Conservation (phyloP, 1,140 invertebrate genomes). For the Pseudomyrmex concolor region DNA sequence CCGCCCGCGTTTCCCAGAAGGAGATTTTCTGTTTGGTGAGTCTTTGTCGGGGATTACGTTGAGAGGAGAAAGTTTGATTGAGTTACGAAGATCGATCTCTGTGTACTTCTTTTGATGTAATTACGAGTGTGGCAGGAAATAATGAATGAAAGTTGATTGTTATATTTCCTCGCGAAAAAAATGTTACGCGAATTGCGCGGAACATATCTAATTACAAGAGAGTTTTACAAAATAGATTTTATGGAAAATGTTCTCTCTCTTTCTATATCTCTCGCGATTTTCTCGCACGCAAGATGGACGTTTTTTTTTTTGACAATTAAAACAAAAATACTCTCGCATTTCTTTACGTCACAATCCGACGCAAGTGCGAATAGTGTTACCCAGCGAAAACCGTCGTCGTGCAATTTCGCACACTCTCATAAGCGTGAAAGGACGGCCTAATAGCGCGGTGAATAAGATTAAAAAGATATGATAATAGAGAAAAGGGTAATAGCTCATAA, state of each 20-base stretch:
- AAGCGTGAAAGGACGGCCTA: slow-evolving; percentile 12
- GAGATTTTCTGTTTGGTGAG: slow-evolving; percentile 86
- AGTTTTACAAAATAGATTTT: no score
- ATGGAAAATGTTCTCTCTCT: no score
- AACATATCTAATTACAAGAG: neutral
- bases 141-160: neutral
- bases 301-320: no score
- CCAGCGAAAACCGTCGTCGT: neutral
- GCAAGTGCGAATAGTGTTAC: no score
- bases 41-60: slow-evolving; percentile 33
- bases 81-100: neutral
- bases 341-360: no score
- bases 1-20: slow-evolving; percentile 84
- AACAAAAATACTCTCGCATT: no score
- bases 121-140: no score
- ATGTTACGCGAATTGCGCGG: neutral
- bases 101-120: neutral
- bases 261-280: neutral
- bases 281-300: neutral
- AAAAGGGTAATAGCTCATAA: slow-evolving; percentile 26
- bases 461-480: slow-evolving; percentile 31
- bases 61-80: neutral
- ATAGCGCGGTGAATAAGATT: slow-evolving; percentile 16
- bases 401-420: slow-evolving; percentile 13
- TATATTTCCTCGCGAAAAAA: neutral